Evolutionary conservation across 1,140 invertebrate genomes (phyloP), one percentile per base, ranked within the genome.

Genomic region (Macrotrachela quadricornifera): DNA sequence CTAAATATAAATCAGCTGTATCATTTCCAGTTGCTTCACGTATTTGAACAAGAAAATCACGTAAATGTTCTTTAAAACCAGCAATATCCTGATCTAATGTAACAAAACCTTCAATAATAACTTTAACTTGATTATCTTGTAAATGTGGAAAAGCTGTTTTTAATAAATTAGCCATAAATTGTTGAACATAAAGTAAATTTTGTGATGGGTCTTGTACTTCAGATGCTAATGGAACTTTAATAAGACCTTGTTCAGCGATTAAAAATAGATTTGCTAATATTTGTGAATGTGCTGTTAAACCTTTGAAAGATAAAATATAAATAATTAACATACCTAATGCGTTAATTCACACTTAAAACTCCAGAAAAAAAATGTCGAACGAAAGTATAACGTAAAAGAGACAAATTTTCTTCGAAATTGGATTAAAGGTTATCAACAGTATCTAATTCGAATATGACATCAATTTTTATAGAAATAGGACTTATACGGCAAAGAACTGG

Each of bases 11-110:
- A 72, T 97, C 92, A 57, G 82, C 83, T 69, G 94, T 86, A 67
- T 97, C 91, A 69, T 92, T 87, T 21, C 92, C 91, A 36, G 87
- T 88, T 66, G 86, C 91, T 74, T 96, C 90, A 72, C 88, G 82
- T 67, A 99, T 97, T 74, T 97, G 91, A 59, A 99, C 90, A 58
- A 99, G 78, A 73, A 99, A 99, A 73, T 99, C 94, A 75, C 92
- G 78, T 46, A 99, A 75, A 76, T 99, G 92, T 71, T 99, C 92
- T 69, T 95, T 96, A 71, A 99, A 97, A 53, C 80, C 83, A 57
- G 81, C 76, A 60, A 95, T 82, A 71, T 96, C 85, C 73, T 91
- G 85, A 73, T 99, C 79, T 62, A 95, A 78, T 74, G 92, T 88
- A 64, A 97, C 95, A 67, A 97, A 78, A 51, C 94, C 94, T 71